Evolutionary conservation across 2,113 vertebrate species (phyloP).

Genomic region (Spea multiplicata): DNA sequence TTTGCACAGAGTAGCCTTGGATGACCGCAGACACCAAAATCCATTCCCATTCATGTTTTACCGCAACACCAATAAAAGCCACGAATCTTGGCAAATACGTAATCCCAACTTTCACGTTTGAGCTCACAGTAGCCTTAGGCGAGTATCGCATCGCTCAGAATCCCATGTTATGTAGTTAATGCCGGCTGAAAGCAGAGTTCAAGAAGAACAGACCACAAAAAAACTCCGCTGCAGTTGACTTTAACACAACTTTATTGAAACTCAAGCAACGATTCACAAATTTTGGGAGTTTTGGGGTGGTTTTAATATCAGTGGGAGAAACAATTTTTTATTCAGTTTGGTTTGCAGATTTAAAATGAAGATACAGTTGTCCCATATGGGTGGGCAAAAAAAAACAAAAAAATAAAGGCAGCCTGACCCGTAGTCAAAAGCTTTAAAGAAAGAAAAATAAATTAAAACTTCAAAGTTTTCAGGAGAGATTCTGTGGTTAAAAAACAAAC

Average conservation of each 20-base stretch:
- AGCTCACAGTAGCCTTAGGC: too few species aligned
- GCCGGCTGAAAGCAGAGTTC: slow-evolving; percentile 30
- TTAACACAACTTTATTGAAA: too few species aligned
- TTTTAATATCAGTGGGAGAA: slow-evolving; percentile 42
- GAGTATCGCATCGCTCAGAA: too few species aligned
- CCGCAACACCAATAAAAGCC: too few species aligned
- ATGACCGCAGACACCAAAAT: too few species aligned
- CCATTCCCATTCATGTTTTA: too few species aligned
- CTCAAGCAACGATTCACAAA: slow-evolving; percentile 58
- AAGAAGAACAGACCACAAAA: slow-evolving; percentile 48
- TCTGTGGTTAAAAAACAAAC: slow-evolving; percentile 68
- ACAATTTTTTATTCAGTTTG: slow-evolving; percentile 49
- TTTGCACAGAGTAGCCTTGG: too few species aligned
- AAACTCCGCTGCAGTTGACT: slow-evolving; percentile 40
- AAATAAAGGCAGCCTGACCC: slow-evolving; percentile 54
- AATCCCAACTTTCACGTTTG: too few species aligned
- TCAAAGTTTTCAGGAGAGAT: slow-evolving; percentile 83
- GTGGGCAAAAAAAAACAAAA: not conserved
- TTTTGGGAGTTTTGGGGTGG: slow-evolving; percentile 60
- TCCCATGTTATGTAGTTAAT: not conserved
- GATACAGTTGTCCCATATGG: slow-evolving; percentile 54
- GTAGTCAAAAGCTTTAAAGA: slow-evolving; percentile 64
- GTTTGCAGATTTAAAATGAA: slow-evolving; percentile 59
- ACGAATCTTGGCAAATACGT: too few species aligned
- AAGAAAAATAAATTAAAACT: slow-evolving; percentile 86